Percentiles rank a stretch among this genome's conserved stretches.
These are phyloP conservation scores for Cyprinodon diabolis DNA, from an alignment of 2,797 vertebrate genomes.

Conservation along the genomic window DNA sequence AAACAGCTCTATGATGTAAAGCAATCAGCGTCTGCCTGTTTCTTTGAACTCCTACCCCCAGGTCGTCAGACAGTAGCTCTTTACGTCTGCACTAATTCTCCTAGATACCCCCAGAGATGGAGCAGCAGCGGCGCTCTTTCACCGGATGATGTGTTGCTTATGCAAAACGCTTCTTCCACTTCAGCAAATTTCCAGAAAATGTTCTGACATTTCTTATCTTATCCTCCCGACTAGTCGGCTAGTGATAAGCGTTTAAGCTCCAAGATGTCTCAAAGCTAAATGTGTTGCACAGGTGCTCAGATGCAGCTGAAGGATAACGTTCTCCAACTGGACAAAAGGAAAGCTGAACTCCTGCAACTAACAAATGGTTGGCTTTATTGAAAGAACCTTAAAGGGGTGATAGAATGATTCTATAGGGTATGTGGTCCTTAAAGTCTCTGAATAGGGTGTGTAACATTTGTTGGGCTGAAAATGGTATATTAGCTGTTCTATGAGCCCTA, in stretches of 20 bases:
- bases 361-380: neutral
- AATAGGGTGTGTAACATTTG: too few species aligned
- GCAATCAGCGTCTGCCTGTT: neutral
- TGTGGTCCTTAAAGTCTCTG: too few species aligned
- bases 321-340: neutral
- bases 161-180: neutral
- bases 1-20: conserved; percentile 1
- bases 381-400: neutral
- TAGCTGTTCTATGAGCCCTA: too few species aligned
- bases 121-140: neutral
- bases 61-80: neutral
- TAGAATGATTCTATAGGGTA: too few species aligned
- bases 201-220: neutral
- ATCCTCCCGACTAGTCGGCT: too few species aligned
- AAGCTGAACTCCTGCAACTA: neutral
- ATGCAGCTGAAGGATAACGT: neutral
- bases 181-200: neutral
- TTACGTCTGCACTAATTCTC: neutral
- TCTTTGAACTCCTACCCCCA: neutral
- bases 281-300: neutral
- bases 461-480: too few species aligned
- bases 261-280: too few species aligned
- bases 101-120: neutral
- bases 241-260: neutral
- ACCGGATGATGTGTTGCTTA: neutral